Base-by-base conservation (phyloP, 2,113 vertebrate genomes). In the Glaucomys volans region DNA sequence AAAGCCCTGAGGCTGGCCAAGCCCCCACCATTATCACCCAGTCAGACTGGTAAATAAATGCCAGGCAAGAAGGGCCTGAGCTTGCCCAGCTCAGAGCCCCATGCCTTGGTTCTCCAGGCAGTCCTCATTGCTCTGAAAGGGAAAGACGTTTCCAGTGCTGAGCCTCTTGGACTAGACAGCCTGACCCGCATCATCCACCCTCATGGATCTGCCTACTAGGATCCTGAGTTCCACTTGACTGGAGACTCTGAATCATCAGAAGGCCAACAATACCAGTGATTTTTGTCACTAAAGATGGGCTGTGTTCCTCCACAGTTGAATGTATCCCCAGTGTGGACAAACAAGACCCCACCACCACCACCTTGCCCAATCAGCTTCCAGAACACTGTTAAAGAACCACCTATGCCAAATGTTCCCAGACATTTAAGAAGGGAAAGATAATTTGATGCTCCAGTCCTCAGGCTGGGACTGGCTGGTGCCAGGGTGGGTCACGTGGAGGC, bases 121-220 rank as follows among this genome's bases (percentile, higher is more conserved):
- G 62, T 76, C 62, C 44, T 0, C 1, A 62, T 13, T 4, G n/a
- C 37, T 28, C 44, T 14, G n/a, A 42, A 32, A 87, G 47, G 42
- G 44, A 24, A 26, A 35, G 52, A 54, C 2, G 17, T 64, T 64
- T 94, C 57, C 32, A 54, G 18, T 28, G 59, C 57, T 35, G 4
- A 22, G 67, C 42, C 42, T 32, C 50, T 22, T 8, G 11, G 64
- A 44, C 2, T 4, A 54, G 5, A 47, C 0, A 28, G 54, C 24
- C 37, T 12, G 1, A 44, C 11, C 5, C 0, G 11, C 8, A 69
- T 13, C 30, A 42, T 13, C 77, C 44, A 80, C 47, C 40, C n/a
- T 87, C 26, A 7, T 0, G 1, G 57, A 28, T 83, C 71, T 30
- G 42, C 20, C 7, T 8, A 8, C 74, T 6, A 0, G 0, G 50